These are phyloP conservation scores for Incurvaria masculella DNA, from an alignment of 2,888 invertebrate genomes.

Conservation along the genomic window DNA sequence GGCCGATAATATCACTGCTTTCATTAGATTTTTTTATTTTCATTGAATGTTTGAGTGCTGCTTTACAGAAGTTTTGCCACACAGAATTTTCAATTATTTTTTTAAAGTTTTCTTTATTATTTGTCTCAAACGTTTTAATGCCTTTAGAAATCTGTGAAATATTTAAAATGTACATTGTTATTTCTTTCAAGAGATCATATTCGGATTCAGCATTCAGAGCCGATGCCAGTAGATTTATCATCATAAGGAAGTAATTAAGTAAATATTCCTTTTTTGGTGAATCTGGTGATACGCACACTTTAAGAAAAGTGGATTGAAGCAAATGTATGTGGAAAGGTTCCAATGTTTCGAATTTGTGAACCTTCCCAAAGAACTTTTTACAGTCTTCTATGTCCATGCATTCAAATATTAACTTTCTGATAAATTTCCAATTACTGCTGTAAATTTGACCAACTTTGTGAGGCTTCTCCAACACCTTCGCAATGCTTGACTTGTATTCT, in stretches of 20 bases:
- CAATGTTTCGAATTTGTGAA: conserved; percentile 59
- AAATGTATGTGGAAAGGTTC: conserved; percentile 58
- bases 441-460: conserved; percentile 67
- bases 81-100: conserved; percentile 41
- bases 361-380: conserved; percentile 53
- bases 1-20: conserved; percentile 32
- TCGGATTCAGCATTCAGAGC: conserved; percentile 43
- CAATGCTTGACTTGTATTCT: conserved; percentile 60
- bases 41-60: conserved; percentile 64
- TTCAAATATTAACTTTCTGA: conserved; percentile 55
- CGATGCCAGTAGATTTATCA: conserved; percentile 50
- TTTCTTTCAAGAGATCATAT: conserved; percentile 22
- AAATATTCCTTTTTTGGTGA: conserved; percentile 36
- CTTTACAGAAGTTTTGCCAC: conserved; percentile 62
- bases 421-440: conserved; percentile 55
- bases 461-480: conserved; percentile 64
- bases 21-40: conserved; percentile 36
- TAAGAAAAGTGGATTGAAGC: conserved; percentile 52
- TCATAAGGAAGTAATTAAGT: conserved; percentile 51
- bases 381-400: conserved; percentile 59
- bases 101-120: conserved; percentile 31
- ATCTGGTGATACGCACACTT: conserved; percentile 34
- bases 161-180: conserved; percentile 29
- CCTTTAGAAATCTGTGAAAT: conserved; percentile 31
- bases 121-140: conserved; percentile 23